Base-by-base conservation (phyloP, 2,113 vertebrate species). In the Datnioides undecimradiatus region DNA sequence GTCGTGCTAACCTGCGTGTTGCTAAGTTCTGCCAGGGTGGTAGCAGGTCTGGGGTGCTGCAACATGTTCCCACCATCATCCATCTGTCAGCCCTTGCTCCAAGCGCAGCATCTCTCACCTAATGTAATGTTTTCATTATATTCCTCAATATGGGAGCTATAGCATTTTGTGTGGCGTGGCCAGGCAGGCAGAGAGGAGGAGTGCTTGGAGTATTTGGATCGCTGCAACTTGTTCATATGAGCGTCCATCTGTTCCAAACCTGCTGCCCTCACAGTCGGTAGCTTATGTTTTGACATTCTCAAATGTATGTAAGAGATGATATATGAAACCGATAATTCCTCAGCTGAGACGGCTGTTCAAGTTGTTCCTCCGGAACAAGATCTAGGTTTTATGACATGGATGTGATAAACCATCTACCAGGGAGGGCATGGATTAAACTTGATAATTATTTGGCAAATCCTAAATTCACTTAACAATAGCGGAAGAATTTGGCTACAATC, bases 61-160 rank as follows among this genome's bases (percentile, higher is more conserved):
- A 93, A 90, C 90, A 91, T 93, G 91, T 91, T 91, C 86, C 80
- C 81, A 70, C 79, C 52, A 71, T 66, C 83, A 74, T 85, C 90
- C 92, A 91, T 93, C 92, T 93, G 92, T 87, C 86, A 78, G 68
- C 71, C 63, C 65, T 63, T 59, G 62, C 80, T 81, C 79, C 0
- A 12, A 78, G 65, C 80, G 6, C 83, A 78, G 83, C 80, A 74
- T 80, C 86, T 74, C 69, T 80, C 77, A 87, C 76, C 80, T 77
- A 77, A 88, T 79, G 69, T 85, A 74, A 84, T 91, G 90, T 91
- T 93, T 91, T 89, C 45, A 90, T 90, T 81, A 76, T 84, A 86
- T 77, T 59, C 54, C 86, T 82, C 86, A 84, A 84, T 90, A 90
- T 90, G 82, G 71, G 68, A 72, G 73, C 79, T 80, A 83, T 82